Evolutionary conservation across 2,888 invertebrate genomes (phyloP), one percentile per base, ranked within the genome.

Genomic region (Temnothorax rugatulus): DNA sequence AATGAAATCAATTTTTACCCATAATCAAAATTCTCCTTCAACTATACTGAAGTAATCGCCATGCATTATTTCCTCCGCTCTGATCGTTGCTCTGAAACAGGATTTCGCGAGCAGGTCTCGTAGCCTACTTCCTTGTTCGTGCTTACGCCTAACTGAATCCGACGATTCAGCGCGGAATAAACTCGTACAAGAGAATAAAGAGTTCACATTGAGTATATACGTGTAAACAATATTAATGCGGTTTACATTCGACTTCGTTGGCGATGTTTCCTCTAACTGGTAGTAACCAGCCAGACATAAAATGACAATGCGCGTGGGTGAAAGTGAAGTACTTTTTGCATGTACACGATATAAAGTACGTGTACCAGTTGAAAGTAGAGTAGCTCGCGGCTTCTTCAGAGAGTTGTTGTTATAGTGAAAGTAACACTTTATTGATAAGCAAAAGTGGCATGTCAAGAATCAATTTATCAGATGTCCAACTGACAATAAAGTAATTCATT

Each of bases 291-390:
- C 47, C 29, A 29, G 13, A 77, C 54, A 52, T 71, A 21, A 71
- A 71, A 68, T 57, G 13, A 71, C 57, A 79, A 79, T 54, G 52
- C 25, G 15, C 29, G 7, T 66, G 38, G 18, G 77, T 77, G 77
- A 79, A 79, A 79, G 71, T 79, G 7, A 69, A 79, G 34, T 29
- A 57, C n/a, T 57, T 47, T 44, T 15, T 52, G 18, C 3, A 44
- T 18, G 15, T 34, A 44, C 13, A 7, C 47, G 18, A 9, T 41
- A 69, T 34, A 68, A 77, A 54, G 15, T 76, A 50, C 38, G 18
- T 25, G 21, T 25, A 25, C 0, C 7, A 44, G 25, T 25, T 69
- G 52, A 77, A 77, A 76, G 38, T 18, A 25, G 4, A 74, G 9
- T 29, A 59, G 21, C 41, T 29, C 11, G 18, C 68, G 15, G 9